Evolutionary conservation across 2,888 invertebrate genomes (phyloP), one percentile per base, ranked within the genome.

Genomic region (Drosophila meridiana): DNA sequence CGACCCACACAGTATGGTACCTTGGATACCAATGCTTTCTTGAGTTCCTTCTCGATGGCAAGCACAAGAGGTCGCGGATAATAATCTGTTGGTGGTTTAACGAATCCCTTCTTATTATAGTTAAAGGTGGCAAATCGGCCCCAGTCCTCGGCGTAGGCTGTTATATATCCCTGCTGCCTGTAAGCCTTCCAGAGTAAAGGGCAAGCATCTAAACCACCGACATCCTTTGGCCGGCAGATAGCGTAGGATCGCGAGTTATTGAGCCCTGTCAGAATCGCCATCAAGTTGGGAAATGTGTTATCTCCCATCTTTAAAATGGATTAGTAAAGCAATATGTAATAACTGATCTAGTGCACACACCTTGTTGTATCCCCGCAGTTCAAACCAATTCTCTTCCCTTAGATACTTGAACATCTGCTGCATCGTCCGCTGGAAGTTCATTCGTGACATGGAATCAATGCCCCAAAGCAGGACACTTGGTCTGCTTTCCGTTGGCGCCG

Each of bases 221-320:
- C 89, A 1, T 83, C 86, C 9, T 89, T 91, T 4, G 95, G 94
- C n/a, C 94, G 92, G 71, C 95, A 94, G 43, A 93, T 90, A 0
- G 91, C 80, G 48, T 94, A 93, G 4, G 95, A 92, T 11, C 94
- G 83, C 0, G 91, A 71, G n/a, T 89, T 84, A 68, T 93, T 94
- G 69, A 95, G 94, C 0, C 98, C 98, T 0, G 96, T 95, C 4
- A 97, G 93, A 50, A 97, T 93, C 0, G 98, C 97, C 94, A 98
- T 96, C 64, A 98, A 92, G 93, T 98, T 99, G 0, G 98, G 97
- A 90, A 96, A 97, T 0, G 98, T 98, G 84, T 98, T 98, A 84
- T 98, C 98, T 1, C 95, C 97, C 77, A 97, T 95, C 95, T 97
- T 34, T 5, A 13, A 36, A 13, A 52, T 34, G 13, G 13, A 52